Evolutionary conservation across 2,888 invertebrate genomes (phyloP), one percentile per base, ranked within the genome.

Genomic region (Melipona beecheii): DNA sequence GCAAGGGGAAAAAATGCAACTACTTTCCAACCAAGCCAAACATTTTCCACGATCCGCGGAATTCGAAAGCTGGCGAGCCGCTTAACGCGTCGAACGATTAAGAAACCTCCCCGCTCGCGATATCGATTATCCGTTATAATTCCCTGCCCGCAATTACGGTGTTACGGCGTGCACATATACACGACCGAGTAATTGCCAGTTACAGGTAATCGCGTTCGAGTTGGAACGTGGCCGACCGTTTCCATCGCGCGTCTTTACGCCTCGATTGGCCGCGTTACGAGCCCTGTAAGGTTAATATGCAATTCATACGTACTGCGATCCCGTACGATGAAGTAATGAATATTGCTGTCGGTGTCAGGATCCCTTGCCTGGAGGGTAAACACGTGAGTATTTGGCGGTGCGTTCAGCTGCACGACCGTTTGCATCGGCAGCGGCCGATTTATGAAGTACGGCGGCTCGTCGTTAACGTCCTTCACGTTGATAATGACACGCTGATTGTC

Each of bases 401-500:
- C 99, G 94, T 99, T 99, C 75, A 98, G 96, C 93, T 99, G 98
- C 0, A 99, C 99, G 83, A 99, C 99, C 0, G 99, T 98, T 95
- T 99, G 98, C 98, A 99, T 99, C 27, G 99, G 99, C 87, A 98
- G 95, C 0, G 99, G 99, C 2, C 98, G 97, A 95, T 99, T 99
- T 95, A 99, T 98, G 95, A 99, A 99, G 95, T 98, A 98, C 0
- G 99, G 99, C 1, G 98, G 97, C 94, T 99, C 99, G 94, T 99
- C 99, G 95, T 99, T 99, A 75, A 99, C 98, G 95, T 99, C 99
- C 93, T 98, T 97, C 88, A 99, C 97, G 95, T 98, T 98, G 93
- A 99, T 98, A 90, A 98, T 98, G 75, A 99, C 98, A 74, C 99
- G 97, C 94, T 99, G 98, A 95, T 98, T 98, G 96, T 99, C 99